These are phyloP conservation scores for Saimiri boliviensis DNA, from an alignment of 2,113 vertebrate species.

Conservation along the genomic window DNA sequence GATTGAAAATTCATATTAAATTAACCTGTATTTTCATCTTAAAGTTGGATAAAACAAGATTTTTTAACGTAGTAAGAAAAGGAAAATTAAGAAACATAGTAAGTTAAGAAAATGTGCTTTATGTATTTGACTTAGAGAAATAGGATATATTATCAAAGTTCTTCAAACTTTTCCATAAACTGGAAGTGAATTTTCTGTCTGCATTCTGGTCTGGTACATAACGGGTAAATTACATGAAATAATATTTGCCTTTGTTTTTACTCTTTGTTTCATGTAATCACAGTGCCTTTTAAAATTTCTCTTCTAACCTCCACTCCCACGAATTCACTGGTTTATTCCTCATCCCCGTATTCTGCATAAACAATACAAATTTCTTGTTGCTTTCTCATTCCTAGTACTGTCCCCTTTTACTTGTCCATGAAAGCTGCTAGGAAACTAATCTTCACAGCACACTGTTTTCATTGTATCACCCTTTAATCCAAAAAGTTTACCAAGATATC, in stretches of 20 bases:
- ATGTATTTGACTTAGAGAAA: constrained; percentile 9
- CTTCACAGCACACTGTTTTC: neutral
- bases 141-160: constrained; percentile 23
- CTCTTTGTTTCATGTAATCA: neutral
- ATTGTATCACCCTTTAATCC: neutral
- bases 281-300: neutral
- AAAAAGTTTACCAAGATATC: neutral
- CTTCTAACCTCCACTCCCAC: neutral
- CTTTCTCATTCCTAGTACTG: neutral
- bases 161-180: neutral
- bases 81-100: neutral
- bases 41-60: neutral
- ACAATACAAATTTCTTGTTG: neutral
- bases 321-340: neutral
- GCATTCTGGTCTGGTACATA: neutral
- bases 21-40: neutral
- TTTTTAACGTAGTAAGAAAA: neutral
- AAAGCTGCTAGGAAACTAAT: neutral
- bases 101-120: constrained; percentile 16
- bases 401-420: neutral
- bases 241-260: neutral
- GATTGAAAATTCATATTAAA: neutral
- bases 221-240: neutral
- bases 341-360: neutral
- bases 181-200: constrained; percentile 24